A percentile compares a stretch with the other conserved stretches of the same genome.
Evolutionary conservation across 1,140 invertebrate species (phyloP).

Genomic region (Bombus impatiens): DNA sequence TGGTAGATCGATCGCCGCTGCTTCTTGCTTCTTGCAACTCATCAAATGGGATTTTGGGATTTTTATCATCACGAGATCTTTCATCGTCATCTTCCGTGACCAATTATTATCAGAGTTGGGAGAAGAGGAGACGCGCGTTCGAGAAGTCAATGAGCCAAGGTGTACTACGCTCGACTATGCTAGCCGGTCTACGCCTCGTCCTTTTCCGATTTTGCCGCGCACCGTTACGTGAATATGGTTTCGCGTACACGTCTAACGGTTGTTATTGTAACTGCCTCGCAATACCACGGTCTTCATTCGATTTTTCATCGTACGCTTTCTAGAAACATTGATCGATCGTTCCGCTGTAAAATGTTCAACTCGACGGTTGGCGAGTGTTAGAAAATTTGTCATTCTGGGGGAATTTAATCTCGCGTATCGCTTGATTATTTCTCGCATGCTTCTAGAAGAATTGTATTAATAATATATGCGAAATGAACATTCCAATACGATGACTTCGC

Average conservation of each 20-base stretch:
- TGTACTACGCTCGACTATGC: background rate
- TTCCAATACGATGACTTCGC: background rate
- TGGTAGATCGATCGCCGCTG: background rate
- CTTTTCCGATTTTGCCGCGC: conserved; percentile 55
- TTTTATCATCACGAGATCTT: background rate
- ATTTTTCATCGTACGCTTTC: background rate
- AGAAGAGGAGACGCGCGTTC: background rate
- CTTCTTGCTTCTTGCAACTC: background rate
- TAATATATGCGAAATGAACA: background rate
- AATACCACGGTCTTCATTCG: conserved; percentile 18
- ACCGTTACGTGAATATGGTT: conserved; percentile 62
- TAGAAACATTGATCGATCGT: background rate
- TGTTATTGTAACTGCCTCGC: conserved; percentile 44
- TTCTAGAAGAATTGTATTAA: background rate
- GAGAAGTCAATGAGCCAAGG: conserved; percentile 24
- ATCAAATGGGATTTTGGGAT: background rate
- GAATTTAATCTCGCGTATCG: no score
- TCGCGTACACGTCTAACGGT: conserved; percentile 56
- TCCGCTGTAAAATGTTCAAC: background rate
- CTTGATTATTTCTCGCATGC: background rate
- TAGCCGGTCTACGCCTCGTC: conserved; percentile 25
- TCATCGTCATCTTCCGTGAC: background rate
- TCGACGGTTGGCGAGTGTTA: rapidly evolving
- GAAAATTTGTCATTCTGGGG: background rate
- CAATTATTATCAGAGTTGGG: conserved; percentile 4